A percentile compares a stretch with the other conserved stretches of the same genome.
phyloP scores from a whole-genome alignment of 2,888 invertebrate species.

The Limnephilus rhombicus region DNA sequence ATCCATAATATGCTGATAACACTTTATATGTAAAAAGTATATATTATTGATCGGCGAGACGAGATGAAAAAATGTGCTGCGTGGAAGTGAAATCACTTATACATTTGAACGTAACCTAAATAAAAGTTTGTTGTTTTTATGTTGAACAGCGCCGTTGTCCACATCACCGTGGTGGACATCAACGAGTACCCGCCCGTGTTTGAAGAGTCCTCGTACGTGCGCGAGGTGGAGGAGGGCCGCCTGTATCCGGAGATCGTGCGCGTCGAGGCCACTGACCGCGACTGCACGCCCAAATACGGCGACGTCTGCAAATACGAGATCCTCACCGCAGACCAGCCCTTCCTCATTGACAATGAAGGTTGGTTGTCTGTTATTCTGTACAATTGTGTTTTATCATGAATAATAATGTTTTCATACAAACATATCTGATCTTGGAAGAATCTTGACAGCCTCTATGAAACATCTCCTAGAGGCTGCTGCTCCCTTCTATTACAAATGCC shows the following conservation, averaged over 20 bases:
- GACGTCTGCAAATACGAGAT: conserved; percentile 99
- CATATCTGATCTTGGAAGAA: too few species aligned
- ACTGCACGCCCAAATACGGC: conserved; percentile 96
- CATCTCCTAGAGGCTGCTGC: too few species aligned
- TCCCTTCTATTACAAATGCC: too few species aligned
- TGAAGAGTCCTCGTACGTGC: conserved; percentile 92
- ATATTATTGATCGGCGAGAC: too few species aligned
- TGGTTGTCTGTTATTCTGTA: conserved; percentile 66
- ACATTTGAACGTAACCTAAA: not conserved
- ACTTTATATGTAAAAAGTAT: too few species aligned
- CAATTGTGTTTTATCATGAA: not conserved
- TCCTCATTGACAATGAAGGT: conserved; percentile 95
- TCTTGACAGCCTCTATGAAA: too few species aligned
- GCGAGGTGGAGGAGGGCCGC: conserved; percentile 92
- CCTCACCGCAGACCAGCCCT: conserved; percentile 92
- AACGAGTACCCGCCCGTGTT: conserved; percentile 97
- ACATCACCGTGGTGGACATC: conserved; percentile 96
- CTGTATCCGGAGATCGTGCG: conserved; percentile 93
- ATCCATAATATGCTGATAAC: conserved; percentile 51
- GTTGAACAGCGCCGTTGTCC: conserved; percentile 88
- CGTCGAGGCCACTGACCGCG: conserved; percentile 94
- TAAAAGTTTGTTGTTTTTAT: not conserved
- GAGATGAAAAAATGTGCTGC: too few species aligned
- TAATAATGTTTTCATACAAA: too few species aligned
- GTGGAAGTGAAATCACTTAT: too few species aligned